A percentile compares a stretch with the other conserved stretches of the same genome.
Conservation (phyloP, 2,888 invertebrate species). For the Lycophotia porphyrea region DNA sequence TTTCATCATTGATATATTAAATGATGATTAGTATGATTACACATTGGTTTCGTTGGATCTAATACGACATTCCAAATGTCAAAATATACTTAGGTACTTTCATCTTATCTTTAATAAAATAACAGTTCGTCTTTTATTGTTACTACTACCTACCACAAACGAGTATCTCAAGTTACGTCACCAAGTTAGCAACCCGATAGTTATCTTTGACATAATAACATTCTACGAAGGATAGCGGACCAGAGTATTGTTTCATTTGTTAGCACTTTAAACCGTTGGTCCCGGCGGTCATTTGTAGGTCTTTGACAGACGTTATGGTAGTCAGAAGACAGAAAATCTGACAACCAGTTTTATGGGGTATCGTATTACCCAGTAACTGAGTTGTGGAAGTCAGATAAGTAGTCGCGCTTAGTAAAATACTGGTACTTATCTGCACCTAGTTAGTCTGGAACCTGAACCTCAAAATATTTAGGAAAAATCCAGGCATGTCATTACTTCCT, state of each 20-base stretch:
- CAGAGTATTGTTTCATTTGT: neutral
- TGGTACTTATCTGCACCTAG: neutral
- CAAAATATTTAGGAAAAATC: neutral
- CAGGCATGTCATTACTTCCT: neutral
- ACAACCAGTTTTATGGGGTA: neutral
- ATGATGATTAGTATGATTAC: no score
- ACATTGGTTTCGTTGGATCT: neutral
- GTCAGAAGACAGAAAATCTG: neutral
- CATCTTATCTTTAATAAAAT: constrained; percentile 12
- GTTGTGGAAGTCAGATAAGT: neutral
- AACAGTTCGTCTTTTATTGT: constrained; percentile 28
- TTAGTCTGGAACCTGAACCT: neutral
- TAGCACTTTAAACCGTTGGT: neutral
- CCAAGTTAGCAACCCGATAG: neutral
- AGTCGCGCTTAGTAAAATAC: neutral
- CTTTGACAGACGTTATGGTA: neutral
- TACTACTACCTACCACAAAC: constrained; percentile 1
- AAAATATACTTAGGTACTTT: neutral
- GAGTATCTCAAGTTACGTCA: constrained; percentile 18
- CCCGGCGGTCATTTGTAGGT: neutral
- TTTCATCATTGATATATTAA: neutral
- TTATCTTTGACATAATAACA: constrained; percentile 6
- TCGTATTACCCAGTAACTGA: neutral
- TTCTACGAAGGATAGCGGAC: constrained; percentile 13
- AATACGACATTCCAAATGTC: neutral